Evolutionary conservation across 1,140 invertebrate genomes (phyloP), one percentile per base, ranked within the genome.

Genomic region (Steinernema feltiae): DNA sequence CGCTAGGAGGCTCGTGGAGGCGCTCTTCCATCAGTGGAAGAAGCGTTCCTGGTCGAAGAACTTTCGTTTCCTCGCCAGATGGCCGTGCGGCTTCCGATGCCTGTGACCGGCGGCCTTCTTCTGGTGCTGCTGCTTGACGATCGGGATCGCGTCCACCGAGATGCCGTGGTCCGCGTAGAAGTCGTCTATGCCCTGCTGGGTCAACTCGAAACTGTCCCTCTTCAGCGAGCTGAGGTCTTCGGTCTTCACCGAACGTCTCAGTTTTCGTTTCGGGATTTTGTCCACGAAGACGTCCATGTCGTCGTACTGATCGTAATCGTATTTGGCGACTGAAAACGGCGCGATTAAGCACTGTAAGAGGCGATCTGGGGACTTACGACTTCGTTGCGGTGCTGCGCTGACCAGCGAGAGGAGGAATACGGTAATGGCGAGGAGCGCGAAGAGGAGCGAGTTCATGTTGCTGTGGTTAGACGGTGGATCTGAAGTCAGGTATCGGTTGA

Each of bases 401-500:
- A 41, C 35, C 18, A 7, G 35, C 7, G 35, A 41, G 35, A 41
- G 18, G 35, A 41, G 18, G 35, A 41, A 41, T 41, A 7, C 35
- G 35, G 18, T 7, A 18, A 41, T 7, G 35, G 18, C 35, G 35
- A 41, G 18, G 18, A 41, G 35, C 7, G 18, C 18, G 7, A 41
- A 7, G 35, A 41, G 35, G 35, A 41, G 35, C 7, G 7, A 18
- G 7, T 18, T 63, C 53, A 63, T 63, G 53, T 63, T 3, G 53
- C 24, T 27, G 24, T 7, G 53, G 24, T 27, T 7, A 63, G 24
- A 27, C 7, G 7, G 53, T 27, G 12, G 12, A 21, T n/a, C 53
- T 63, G 53, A 63, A 63, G 53, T 63, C 53, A 63, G 53, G 53
- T 63, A 63, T 63, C 53, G 53, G 7, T 63, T 63, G 53, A 63